Evolutionary conservation across 1,140 invertebrate genomes (phyloP).

Genomic region (Venustaconcha ellipsiformis): DNA sequence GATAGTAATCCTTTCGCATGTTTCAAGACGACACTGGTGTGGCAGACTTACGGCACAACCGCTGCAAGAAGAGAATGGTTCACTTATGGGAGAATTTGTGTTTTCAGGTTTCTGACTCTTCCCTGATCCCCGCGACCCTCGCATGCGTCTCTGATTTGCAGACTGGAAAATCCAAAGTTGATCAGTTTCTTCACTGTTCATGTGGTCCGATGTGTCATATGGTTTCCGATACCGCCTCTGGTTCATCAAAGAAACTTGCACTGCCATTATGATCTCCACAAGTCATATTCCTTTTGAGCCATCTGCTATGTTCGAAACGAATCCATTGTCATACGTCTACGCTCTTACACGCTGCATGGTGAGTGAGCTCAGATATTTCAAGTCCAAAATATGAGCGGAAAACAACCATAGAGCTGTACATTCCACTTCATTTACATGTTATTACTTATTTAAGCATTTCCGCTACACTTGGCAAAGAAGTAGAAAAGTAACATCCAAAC

Average conservation of each 20-base stretch:
- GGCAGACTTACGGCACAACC: slow-evolving; percentile 38
- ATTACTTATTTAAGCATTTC: no score
- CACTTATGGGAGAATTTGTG: slow-evolving; percentile 18
- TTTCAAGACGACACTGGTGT: slow-evolving; percentile 56
- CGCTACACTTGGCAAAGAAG: no score
- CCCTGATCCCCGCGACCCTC: slow-evolving; percentile 28
- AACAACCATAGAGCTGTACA: no score
- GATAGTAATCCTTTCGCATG: slow-evolving; percentile 81
- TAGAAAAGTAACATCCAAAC: no score
- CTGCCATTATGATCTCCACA: slow-evolving; percentile 36
- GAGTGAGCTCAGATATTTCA: no score
- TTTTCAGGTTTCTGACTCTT: slow-evolving; percentile 22
- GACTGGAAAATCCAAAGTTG: slow-evolving; percentile 52
- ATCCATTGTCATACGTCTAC: no score
- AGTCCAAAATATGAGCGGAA: no score
- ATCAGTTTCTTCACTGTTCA: slow-evolving; percentile 51
- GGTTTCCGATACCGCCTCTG: slow-evolving; percentile 59
- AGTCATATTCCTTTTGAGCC: no score
- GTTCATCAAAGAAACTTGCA: slow-evolving; percentile 55
- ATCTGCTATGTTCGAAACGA: no score
- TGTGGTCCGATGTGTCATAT: slow-evolving; percentile 49
- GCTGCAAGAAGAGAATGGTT: slow-evolving; percentile 31
- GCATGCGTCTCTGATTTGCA: slow-evolving; percentile 22
- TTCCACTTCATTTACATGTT: no score
- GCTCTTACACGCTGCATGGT: no score